phyloP scores from a whole-genome alignment of 2,888 invertebrate species.

The Drosophila demipolita region DNA sequence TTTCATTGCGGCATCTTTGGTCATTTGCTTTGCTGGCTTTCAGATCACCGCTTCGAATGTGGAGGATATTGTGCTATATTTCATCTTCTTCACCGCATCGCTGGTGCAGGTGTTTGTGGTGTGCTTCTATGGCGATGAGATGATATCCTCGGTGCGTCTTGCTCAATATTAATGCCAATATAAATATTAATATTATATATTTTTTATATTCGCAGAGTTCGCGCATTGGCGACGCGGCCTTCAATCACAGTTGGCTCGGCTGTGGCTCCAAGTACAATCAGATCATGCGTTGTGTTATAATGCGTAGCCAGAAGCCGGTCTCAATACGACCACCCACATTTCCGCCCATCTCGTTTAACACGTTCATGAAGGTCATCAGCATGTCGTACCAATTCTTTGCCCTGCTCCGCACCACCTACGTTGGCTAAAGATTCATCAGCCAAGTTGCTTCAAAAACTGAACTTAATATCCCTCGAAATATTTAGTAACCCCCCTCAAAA shows the following conservation, averaged over 20 bases:
- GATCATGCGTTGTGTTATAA: slow-evolving; percentile 71
- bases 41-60: slow-evolving; percentile 77
- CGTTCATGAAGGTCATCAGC: slow-evolving; percentile 82
- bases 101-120: slow-evolving; percentile 81
- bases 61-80: slow-evolving; percentile 76
- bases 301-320: slow-evolving; percentile 76
- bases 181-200: neutral
- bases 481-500: no score
- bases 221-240: slow-evolving; percentile 74
- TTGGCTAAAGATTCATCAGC: slow-evolving; percentile 35
- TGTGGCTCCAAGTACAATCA: slow-evolving; percentile 66
- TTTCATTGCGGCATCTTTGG: slow-evolving; percentile 81
- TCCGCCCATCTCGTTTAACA: slow-evolving; percentile 78
- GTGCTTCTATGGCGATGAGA: slow-evolving; percentile 80
- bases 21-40: slow-evolving; percentile 83
- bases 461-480: no score
- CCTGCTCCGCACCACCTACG: slow-evolving; percentile 73
- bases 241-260: slow-evolving; percentile 78
- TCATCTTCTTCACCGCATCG: slow-evolving; percentile 78
- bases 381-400: slow-evolving; percentile 82
- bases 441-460: neutral
- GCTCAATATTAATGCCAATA: neutral
- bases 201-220: slow-evolving; percentile 63
- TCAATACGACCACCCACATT: slow-evolving; percentile 80
- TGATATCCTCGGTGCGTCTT: slow-evolving; percentile 75